phyloP scores from a whole-genome alignment of 2,113 vertebrate species.

The Pavo muticus region DNA sequence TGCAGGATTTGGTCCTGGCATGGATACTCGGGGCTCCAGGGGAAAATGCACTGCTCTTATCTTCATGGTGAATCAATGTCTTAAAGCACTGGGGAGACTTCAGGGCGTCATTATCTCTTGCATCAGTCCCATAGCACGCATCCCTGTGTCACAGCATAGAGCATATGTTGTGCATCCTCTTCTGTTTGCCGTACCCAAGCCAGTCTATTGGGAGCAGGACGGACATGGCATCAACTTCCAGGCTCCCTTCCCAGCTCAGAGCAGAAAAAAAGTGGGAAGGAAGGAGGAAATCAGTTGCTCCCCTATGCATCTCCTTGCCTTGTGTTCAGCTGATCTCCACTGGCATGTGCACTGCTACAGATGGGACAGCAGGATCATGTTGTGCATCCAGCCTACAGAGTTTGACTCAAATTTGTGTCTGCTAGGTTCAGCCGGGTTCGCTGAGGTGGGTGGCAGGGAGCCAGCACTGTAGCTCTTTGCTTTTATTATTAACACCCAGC shows the following conservation, averaged over 20 bases:
- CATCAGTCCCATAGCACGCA: neutral
- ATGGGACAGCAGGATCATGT: constrained; percentile 60
- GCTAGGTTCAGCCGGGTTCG: constrained; percentile 9
- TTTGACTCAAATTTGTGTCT: constrained; percentile 34
- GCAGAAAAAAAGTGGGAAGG: neutral
- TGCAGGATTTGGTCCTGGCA: neutral
- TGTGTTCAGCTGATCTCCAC: constrained; percentile 47
- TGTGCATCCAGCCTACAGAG: constrained; percentile 30
- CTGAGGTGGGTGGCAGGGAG: constrained; percentile 24
- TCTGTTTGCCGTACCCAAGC: neutral
- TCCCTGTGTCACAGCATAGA: neutral
- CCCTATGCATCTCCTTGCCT: neutral
- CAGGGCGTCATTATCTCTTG: neutral
- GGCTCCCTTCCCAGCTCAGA: neutral
- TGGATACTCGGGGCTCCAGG: neutral
- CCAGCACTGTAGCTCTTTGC: neutral
- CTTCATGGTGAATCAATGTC: neutral
- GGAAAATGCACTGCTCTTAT: rapidly evolving
- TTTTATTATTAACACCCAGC: constrained; percentile 39
- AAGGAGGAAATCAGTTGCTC: neutral
- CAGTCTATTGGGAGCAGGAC: neutral
- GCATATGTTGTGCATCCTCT: constrained; percentile 8
- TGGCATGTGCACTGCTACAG: constrained; percentile 46
- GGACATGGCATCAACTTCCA: neutral
- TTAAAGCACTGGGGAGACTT: rapidly evolving